Conservation (phyloP, 64 coral and sea anemone genomes). For the Hydrozoanthus tunicans region DNA sequence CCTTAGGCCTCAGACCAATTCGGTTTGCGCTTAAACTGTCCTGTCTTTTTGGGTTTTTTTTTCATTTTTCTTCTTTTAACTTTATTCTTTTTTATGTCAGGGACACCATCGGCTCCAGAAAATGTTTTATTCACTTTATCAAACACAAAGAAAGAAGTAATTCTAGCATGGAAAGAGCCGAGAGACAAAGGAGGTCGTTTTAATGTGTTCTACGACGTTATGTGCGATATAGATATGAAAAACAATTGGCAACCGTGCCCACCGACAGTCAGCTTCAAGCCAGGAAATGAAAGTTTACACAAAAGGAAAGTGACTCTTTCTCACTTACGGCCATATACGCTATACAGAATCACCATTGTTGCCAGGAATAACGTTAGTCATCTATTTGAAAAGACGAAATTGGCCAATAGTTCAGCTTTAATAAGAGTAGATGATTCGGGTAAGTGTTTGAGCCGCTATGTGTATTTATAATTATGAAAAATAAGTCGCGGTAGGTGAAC, state of each 20-base stretch:
- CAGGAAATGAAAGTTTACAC: background rate
- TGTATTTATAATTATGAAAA: no score
- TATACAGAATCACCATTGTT: background rate
- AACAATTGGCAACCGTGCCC: background rate
- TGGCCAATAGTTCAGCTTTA: background rate
- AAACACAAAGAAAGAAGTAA: background rate
- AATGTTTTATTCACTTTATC: background rate
- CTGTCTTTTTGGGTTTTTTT: no score
- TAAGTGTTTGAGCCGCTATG: background rate
- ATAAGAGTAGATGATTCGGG: background rate
- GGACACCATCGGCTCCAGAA: background rate
- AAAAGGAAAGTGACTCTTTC: background rate
- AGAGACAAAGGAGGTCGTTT: background rate
- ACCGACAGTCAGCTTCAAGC: background rate
- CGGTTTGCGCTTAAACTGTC: no score
- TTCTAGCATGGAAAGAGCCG: background rate
- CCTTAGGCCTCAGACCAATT: no score
- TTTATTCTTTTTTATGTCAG: background rate
- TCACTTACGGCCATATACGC: background rate
- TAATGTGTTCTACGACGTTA: background rate
- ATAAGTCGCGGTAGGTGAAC: no score
- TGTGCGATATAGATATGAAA: background rate
- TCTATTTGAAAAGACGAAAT: background rate
- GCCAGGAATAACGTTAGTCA: constrained; percentile 10
- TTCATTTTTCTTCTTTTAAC: background rate